Evolutionary conservation across 1,140 invertebrate species (phyloP).

Genomic region (Caenorhabditis latens): DNA sequence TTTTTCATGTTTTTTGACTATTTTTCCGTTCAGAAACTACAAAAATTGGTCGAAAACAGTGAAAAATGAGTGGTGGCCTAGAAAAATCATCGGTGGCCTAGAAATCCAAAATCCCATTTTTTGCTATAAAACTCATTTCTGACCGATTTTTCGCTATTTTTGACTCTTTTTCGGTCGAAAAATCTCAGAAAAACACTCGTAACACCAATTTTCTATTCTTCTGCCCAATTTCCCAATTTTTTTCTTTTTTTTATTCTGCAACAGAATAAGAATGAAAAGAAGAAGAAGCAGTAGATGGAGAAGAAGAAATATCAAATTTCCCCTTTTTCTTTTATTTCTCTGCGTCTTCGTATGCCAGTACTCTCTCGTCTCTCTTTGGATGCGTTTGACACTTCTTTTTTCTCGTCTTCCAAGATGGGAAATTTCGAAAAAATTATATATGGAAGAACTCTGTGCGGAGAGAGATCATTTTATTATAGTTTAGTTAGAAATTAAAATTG

Average conservation of each 20-base stretch:
- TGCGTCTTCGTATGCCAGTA: background rate
- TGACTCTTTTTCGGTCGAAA: too few relatives aligned
- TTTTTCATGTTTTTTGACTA: too few relatives aligned
- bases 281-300: background rate
- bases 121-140: too few relatives aligned
- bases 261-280: background rate
- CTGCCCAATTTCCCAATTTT: background rate
- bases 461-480: too few relatives aligned
- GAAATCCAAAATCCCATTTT: too few relatives aligned
- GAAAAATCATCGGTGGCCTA: too few relatives aligned
- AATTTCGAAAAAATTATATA: background rate
- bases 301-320: constrained; percentile 41
- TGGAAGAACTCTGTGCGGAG: background rate
- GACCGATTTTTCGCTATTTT: too few relatives aligned
- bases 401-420: background rate
- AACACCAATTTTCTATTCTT: background rate
- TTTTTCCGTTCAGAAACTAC: too few relatives aligned
- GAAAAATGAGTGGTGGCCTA: too few relatives aligned
- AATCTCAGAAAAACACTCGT: too few relatives aligned
- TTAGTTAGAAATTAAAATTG: too few relatives aligned
- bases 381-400: background rate
- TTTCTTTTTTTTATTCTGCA: background rate
- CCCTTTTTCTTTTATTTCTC: background rate
- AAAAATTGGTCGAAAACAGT: too few relatives aligned
- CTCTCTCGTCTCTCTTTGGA: background rate